Evolutionary conservation across 2,797 vertebrate species (phyloP), one percentile per base, ranked within the genome.

Genomic region (Acridotheres tristis): DNA sequence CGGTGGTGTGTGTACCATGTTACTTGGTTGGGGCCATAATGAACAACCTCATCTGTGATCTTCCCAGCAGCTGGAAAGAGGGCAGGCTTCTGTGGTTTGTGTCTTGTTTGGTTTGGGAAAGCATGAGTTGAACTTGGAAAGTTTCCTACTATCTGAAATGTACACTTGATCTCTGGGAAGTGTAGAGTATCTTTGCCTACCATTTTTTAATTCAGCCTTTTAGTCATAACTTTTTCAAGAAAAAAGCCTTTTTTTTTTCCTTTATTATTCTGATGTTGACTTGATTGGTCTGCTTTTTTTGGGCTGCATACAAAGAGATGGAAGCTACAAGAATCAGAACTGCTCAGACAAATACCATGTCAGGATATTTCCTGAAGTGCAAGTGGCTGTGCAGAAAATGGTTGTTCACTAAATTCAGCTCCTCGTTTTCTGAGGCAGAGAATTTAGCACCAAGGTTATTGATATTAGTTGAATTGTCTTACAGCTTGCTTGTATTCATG

Each of bases 21-120:
- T 90, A 62, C 78, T 92, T 67, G 15, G 7, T 18, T 47, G 45
- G 38, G 55, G 58, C 57, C 63, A 14, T 51, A 57, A 74, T 65
- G n/a, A 79, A 51, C 13, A 2, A 22, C 27, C 21, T 65, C 66
- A 66, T 78, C 62, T 51, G 3, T 86, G 73, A 74, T 92, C 92
- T 95, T 93, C 83, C 73, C 78, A 85, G 92, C 85, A 90, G 48
- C 74, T 88, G 58, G 51, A 76, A 51, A 79, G 51, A 89, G 9
- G 59, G 43, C 79, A 94, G 71, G 11, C 72, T 83, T 66, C 36
- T 93, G 93, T 88, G 93, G 89, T 68, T 93, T 83, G 14, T 84
- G 63, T 79, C 67, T 90, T 94, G 83, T 95, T 97, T 96, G 81
- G 67, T 90, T 96, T 88, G 78, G 75, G 66, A 88, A 69, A 90